phyloP scores from a whole-genome alignment of 1,140 invertebrate species.

The Acromyrmex heyeri region DNA sequence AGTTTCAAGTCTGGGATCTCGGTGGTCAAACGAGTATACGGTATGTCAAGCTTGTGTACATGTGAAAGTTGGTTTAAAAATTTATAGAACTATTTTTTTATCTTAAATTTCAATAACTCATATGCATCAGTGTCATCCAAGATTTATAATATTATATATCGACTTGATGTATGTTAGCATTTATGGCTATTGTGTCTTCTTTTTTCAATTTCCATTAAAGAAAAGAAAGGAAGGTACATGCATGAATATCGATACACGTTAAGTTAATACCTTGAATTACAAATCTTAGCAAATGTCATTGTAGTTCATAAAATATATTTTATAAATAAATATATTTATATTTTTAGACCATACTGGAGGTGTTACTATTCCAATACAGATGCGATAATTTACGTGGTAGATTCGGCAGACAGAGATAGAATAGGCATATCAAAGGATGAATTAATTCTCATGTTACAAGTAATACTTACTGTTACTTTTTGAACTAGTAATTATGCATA shows the following conservation, averaged over 20 bases:
- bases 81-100: neutral
- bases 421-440: conserved; percentile 99
- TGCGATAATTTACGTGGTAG: conserved; percentile 99
- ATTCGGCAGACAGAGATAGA: conserved; percentile 99
- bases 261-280: too few relatives aligned
- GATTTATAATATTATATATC: too few relatives aligned
- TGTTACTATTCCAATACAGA: conserved; percentile 99
- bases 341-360: conserved; percentile 98
- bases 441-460: conserved; percentile 98
- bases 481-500: neutral
- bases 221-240: too few relatives aligned
- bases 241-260: too few relatives aligned
- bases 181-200: too few relatives aligned
- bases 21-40: conserved; percentile 98
- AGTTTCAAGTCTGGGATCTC: conserved; percentile 99
- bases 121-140: too few relatives aligned
- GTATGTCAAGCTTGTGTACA: conserved; percentile 80
- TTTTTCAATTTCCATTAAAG: too few relatives aligned
- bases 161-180: too few relatives aligned
- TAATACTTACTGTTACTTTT: conserved; percentile 58
- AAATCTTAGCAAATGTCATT: too few relatives aligned
- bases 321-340: conserved; percentile 70
- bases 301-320: conserved; percentile 23
- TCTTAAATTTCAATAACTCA: neutral
- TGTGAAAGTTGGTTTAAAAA: neutral